Base-by-base conservation (phyloP, 2,797 vertebrate genomes). In the Sparidentex hasta region DNA sequence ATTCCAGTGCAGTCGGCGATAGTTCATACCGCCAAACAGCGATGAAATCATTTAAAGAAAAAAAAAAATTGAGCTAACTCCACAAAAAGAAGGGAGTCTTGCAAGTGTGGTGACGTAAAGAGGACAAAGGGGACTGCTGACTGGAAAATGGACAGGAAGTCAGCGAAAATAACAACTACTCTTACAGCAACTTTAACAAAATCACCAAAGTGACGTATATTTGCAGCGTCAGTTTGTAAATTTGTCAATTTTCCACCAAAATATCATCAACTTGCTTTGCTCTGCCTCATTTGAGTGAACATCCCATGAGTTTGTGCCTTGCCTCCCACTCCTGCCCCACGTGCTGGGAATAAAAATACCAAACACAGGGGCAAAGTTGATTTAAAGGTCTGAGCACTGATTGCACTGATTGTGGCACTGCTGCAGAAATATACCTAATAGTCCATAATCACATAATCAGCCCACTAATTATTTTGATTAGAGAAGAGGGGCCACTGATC, bases 271-370 rank as follows among this genome's bases (percentile, higher is more conserved):
- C 38, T 46, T 0, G 0, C 41, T 54, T 59, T 62, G 38, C 25
- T 18, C 55, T 18, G 33, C 50, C 29, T 68, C n/a, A 54, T 76
- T 58, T 47, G 29, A 56, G 41, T 13, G 27, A 56, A 18, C 50
- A 18, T 50, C 20, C 44, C 41, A 62, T 57, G 48, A 52, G 33
- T 66, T 51, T 46, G 64, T 9, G 20, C 54, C 44, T 38, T 16
- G 50, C 56, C 46, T 51, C 46, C 44, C 46, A 33, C 48, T 50
- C 43, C 23, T 55, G 20, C 13, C 2, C 27, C 4, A 3, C 29
- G 50, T 1, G 6, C 43, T 27, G 29, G 17, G 33, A 25, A 44
- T n/a, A 46, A 46, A 51, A 59, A 55, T 65, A 64, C 5, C 27
- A 41, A 41, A 38, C 20, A 25, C 46, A 65, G 3, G 3, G 29